Base-by-base conservation (phyloP, 2,888 invertebrate species). In the Mactromeris polynyma region DNA sequence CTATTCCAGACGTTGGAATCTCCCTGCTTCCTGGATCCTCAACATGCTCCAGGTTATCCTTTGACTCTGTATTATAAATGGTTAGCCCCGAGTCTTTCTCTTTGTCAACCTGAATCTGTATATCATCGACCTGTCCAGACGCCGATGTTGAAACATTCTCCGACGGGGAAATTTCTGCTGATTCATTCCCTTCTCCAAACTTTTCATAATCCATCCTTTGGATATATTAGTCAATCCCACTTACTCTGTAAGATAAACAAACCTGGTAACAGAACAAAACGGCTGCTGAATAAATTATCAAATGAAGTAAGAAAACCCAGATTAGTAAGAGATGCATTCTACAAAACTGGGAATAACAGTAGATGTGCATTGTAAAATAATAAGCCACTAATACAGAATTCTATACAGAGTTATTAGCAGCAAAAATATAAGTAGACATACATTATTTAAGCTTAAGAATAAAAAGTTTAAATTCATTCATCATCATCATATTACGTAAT, bases 1-100 rank as follows among this genome's bases (percentile, higher is more conserved):
- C 90, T 31, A 93, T 86, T n/a, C 83, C 78, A 78, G 90, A 87
- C 87, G 88, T 93, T n/a, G 89, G 89, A 7, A 82, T 19, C 26
- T 87, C 88, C 73, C 81, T 87, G 81, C 89, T 89, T 38, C 84
- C 84, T 19, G 95, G 95, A 89, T 95, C 95, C 17, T 94, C 94
- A 54, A 94, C 91, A 83, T 94, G 94, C 6, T 93, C 91, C 26
- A 92, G n/a, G 26, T 89, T 83, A 42, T 89, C 69, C 54, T 91
- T 91, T 19, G 79, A 86, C 31, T 94, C 90, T 31, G 81, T 88
- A 36, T 91, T 88, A 87, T 90, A 93, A 42, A 94, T 90, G 21
- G 87, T 91, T 11, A 94, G 88, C 6, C 69, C 82, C 1, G 92
- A 85, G n/a, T 54, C 81, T 19, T 83, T 90, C 54, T 84, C 26